Evolutionary conservation across 2,113 vertebrate genomes (phyloP).

Genomic region (Acanthochromis polyacanthus): DNA sequence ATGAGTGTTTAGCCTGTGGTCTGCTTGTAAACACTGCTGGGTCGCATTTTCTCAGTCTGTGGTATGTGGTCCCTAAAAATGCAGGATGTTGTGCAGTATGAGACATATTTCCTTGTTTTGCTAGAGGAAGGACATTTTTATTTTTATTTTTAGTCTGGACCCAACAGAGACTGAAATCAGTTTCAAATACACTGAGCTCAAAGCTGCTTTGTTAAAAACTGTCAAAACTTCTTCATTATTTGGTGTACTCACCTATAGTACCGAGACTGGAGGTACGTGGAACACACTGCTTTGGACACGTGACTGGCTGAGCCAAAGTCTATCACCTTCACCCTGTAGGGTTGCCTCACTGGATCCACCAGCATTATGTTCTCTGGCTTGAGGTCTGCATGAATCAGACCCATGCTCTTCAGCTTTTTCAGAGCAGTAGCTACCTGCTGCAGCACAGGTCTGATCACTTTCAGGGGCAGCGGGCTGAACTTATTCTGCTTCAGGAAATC

Average conservation of each 20-base stretch:
- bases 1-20: constrained; percentile 30
- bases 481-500: constrained; percentile 99
- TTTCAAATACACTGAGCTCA: neutral
- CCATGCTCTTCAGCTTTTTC: constrained; percentile 98
- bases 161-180: constrained; percentile 4
- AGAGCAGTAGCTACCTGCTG: constrained; percentile 98
- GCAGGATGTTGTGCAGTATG: constrained; percentile 77
- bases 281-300: constrained; percentile 99
- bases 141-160: constrained; percentile 5
- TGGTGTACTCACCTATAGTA: constrained; percentile 94
- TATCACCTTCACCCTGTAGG: constrained; percentile 98
- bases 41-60: constrained; percentile 50
- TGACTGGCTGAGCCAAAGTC: constrained; percentile 99
- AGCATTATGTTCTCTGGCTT: constrained; percentile 99
- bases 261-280: constrained; percentile 98
- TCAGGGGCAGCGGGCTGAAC: constrained; percentile 97
- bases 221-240: neutral
- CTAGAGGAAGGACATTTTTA: constrained; percentile 51
- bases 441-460: constrained; percentile 97
- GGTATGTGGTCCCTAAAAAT: constrained; percentile 65
- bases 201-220: neutral
- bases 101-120: constrained; percentile 74
- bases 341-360: constrained; percentile 97
- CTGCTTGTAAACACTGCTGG: constrained; percentile 54
- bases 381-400: constrained; percentile 99